Conservation (phyloP, 2,888 invertebrate genomes). For the Eupithecia dodoneata region DNA sequence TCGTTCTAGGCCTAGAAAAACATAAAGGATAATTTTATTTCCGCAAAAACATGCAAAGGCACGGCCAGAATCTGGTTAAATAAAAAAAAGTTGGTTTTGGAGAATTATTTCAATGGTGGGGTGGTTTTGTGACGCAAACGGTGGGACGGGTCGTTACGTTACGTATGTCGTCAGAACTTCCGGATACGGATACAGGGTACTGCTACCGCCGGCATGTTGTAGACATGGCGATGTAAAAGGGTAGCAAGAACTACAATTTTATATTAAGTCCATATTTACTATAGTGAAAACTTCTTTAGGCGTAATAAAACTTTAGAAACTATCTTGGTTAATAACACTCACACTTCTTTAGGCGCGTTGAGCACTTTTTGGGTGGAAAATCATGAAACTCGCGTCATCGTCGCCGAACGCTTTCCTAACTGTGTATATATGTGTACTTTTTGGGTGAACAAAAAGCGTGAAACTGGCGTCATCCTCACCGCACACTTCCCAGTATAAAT, state of each 20-base stretch:
- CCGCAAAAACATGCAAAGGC: background rate
- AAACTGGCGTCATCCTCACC: too few relatives aligned
- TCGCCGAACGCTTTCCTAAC: too few relatives aligned
- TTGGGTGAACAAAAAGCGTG: too few relatives aligned
- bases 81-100: constrained; percentile 69
- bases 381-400: too few relatives aligned
- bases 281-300: too few relatives aligned
- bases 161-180: constrained; percentile 66
- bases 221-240: constrained; percentile 22
- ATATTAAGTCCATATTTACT: background rate
- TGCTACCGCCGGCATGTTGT: constrained; percentile 49
- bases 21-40: background rate
- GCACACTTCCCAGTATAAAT: too few relatives aligned
- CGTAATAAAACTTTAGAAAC: too few relatives aligned
- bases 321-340: too few relatives aligned
- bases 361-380: too few relatives aligned
- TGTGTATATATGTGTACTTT: too few relatives aligned
- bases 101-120: constrained; percentile 65
- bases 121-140: constrained; percentile 60
- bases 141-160: constrained; percentile 73
- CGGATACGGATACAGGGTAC: constrained; percentile 39
- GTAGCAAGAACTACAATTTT: constrained; percentile 40
- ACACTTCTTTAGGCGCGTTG: too few relatives aligned
- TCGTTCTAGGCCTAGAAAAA: background rate
- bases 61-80: background rate